A percentile compares a stretch with the other conserved stretches of the same genome.
Evolutionary conservation across 2,797 vertebrate species (phyloP).

Genomic region (Nyctibius grandis): DNA sequence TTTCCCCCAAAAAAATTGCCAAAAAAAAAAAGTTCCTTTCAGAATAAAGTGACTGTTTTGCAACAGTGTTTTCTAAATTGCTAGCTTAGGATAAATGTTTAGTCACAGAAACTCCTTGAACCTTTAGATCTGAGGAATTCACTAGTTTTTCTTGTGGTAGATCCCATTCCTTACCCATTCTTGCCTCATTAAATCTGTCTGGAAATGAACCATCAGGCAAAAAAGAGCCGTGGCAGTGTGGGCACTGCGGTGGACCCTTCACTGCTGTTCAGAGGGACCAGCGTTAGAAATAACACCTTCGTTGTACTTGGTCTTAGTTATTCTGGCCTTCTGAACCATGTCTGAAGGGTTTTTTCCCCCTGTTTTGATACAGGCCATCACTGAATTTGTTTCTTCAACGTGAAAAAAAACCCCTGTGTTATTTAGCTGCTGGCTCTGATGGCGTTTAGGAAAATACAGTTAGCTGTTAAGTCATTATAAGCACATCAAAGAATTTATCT

Average conservation of each 20-base stretch:
- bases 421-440: not conserved
- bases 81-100: not conserved
- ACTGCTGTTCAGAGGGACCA: not conserved
- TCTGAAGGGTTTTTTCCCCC: not conserved
- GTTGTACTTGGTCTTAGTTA: not conserved
- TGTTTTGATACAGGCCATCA: not conserved
- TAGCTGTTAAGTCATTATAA: not conserved
- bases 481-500: not conserved
- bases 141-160: not conserved
- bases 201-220: not conserved
- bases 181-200: not conserved
- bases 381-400: not conserved
- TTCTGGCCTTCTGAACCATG: not conserved
- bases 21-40: not conserved
- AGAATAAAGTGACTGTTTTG: not conserved
- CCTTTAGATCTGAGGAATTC: not conserved
- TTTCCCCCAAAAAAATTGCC: not conserved
- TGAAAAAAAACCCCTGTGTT: fast-evolving
- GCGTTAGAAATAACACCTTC: fast-evolving
- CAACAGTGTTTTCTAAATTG: not conserved
- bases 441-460: not conserved
- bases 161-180: not conserved
- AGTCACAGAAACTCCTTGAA: not conserved
- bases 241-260: not conserved
- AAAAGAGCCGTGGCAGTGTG: fast-evolving